Base-by-base conservation (phyloP, 2,888 invertebrate genomes). In the Xestia rhomboidea region DNA sequence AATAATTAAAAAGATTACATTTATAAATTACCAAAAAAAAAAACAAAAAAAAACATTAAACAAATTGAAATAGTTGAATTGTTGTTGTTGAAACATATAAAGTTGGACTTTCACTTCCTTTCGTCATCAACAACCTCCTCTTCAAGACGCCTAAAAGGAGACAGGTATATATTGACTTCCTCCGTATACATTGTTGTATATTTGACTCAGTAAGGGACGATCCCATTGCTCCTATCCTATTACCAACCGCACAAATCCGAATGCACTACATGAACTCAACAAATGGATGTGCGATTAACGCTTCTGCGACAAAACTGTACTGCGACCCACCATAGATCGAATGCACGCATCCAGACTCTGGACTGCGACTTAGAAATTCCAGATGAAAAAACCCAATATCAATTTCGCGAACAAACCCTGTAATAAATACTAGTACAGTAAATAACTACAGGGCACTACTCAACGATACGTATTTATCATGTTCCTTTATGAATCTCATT, bases 401-500 rank as follows among this genome's bases (percentile, higher is more conserved):
- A n/a, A 54, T 1, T 54, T 54, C 13, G 15, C 18, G 27, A 83
- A 79, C 49, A 63, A 83, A 83, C 13, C 83, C 83, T 13, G 70
- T 51, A 64, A 27, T 24, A 68, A 68, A 18, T 30, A 57, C 71
- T 72, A 69, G 73, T 83, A 10, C 8, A 72, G 4, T 21, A n/a
- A 46, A 69, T 67, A 75, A 69, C 38, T 73, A 62, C 73, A 76
- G 41, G 72, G 49, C 69, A 62, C 46, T 67, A 73, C 54, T 75
- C 41, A 0, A 27, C 67, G 71, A 41, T 70, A 74, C 67, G 54
- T 76, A 75, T 76, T 78, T 73, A 75, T 75, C 78, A 67, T 74
- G 60, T 68, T 67, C 54, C 18, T 77, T 81, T 77, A 79, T 79
- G 78, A 77, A 79, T 79, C 74, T 84, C 82, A 84, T 84, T 77